Evolutionary conservation across 2,797 vertebrate species (phyloP), one percentile per base, ranked within the genome.

Genomic region (Pogoniulus pusillus): DNA sequence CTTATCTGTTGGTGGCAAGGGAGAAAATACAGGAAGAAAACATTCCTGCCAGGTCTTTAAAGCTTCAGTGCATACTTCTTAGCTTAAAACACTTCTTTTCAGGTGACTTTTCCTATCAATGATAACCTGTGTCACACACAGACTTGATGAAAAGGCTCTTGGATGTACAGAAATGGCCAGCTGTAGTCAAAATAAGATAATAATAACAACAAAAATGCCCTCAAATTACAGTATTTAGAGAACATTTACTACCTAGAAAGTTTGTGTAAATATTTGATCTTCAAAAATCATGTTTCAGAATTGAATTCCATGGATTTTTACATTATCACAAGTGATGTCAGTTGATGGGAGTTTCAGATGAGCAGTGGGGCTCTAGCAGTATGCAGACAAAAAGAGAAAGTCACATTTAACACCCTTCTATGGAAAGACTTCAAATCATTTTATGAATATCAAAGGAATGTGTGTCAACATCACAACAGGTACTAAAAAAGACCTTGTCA

Each of bases 1-100:
- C 2, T 0, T 54, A 79, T 6, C 7, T 39, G 29, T 16, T 27
- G 17, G 41, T 19, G 10, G 15, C 9, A 19, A 16, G 2, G 2
- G 22, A 35, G 4, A 6, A 30, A 43, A 64, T 16, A 75, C 5
- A 80, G 30, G 8, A 74, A 77, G 37, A 62, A 63, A 63, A 41
- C n/a, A 72, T 29, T 43, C 20, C 47, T 30, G 11, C 49, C 41
- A 58, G 32, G 68, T 63, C 72, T 5, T 4, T 13, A 68, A 53
- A 81, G 27, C 27, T 60, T 53, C 41, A 32, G 16, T 34, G 29
- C 37, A 77, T n/a, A 58, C 27, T 34, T 63, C 65, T 32, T 72
- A 12, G 32, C 26, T 85, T 47, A 73, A 53, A 68, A 29, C 13
- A 19, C 34, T 59, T 27, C 9, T 39, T 81, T 80, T 71, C 20